Base-by-base conservation (phyloP, 30 jellyfish, hydroid and myxozoan species). In the Turritopsis dohrnii region DNA sequence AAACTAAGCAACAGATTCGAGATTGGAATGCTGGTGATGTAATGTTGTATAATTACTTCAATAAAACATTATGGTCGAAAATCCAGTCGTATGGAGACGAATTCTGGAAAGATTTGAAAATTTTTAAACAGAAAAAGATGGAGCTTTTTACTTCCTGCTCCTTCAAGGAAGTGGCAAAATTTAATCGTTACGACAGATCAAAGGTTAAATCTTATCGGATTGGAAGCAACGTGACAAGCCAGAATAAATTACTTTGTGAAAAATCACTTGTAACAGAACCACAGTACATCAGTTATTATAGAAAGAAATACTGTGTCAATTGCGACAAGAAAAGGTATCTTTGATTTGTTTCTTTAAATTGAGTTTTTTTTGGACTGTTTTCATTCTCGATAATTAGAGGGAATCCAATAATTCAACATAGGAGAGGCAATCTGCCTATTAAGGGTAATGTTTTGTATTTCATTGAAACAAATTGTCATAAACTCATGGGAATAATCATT, bases 1-100 rank as follows among this genome's bases (percentile, higher is more conserved):
- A 75, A 13, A 25, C 83, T 9, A 81, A 84, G 41, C 69, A 83
- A 25, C 52, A 82, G 65, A 93, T 93, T 1, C 29, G 83, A 83
- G 60, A 85, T 21, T 88, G 96, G 98, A 93, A 89, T 71, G 79
- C 52, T 8, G 98, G 96, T 21, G 98, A 93, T 74, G 86, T 81
- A 30, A 74, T 85, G 28, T 72, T 93, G 72, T 93, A 93, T 76
- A 79, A 83, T 1, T 72, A 84, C 29, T 93, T 93, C 84, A 93
- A 93, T 66, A 65, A 84, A 53, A 93, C 98, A 28, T 89, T 93
- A 53, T 93, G 98, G 98, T 22, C 72, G 29, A 89, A 82, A 82
- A 82, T 93, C 23, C 54, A 87, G 31, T 66, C 77, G 23, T 86
- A 87, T 21, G 98, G 98, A 31, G 71, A 79, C 1, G 83, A 60